phyloP scores from a whole-genome alignment of 2,888 invertebrate species.

The Stegophylla sp. region DNA sequence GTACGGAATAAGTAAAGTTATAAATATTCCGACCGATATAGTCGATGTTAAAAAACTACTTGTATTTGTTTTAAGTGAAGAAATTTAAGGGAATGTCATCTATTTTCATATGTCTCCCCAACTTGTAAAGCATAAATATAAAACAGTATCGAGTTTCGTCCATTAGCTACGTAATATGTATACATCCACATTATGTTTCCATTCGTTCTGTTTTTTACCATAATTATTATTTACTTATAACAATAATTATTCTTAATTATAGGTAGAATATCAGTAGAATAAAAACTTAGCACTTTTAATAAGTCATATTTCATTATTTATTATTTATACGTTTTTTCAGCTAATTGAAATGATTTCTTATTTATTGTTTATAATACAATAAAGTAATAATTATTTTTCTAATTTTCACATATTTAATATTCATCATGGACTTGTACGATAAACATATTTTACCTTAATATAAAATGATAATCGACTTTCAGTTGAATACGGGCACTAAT shows the following conservation, averaged over 20 bases:
- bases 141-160: neutral
- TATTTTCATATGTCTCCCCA: neutral
- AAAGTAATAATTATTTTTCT: neutral
- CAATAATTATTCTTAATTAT: neutral
- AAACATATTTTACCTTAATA: neutral
- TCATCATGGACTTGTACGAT: neutral
- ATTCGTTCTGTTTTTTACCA: neutral
- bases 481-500: neutral
- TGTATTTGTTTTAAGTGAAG: constrained; percentile 1
- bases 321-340: too few relatives aligned
- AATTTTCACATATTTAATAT: neutral
- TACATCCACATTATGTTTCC: neutral
- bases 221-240: too few relatives aligned
- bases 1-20: constrained; percentile 42
- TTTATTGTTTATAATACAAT: too few relatives aligned
- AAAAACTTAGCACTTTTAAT: neutral
- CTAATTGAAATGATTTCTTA: too few relatives aligned
- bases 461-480: neutral
- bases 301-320: too few relatives aligned
- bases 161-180: neutral
- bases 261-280: neutral
- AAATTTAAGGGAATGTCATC: constrained; percentile 25
- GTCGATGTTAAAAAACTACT: constrained; percentile 31
- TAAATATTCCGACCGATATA: constrained; percentile 35
- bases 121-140: neutral